Evolutionary conservation across 37 sponge, comb jelly and placozoan genomes (phyloP).

Genomic region (Aplysina aerophoba): DNA sequence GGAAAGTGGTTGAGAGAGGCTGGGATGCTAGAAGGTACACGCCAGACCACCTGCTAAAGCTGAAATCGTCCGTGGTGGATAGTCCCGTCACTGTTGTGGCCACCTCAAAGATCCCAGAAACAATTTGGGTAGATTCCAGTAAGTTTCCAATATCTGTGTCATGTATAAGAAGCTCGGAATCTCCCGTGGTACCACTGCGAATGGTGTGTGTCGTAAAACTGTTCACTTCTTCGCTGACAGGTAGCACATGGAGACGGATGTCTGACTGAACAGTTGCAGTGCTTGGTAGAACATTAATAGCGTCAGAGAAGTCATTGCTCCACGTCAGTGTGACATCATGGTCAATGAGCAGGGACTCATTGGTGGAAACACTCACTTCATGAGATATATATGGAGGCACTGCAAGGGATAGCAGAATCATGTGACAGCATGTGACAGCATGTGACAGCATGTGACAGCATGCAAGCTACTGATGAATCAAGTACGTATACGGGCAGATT

Average conservation of each 20-base stretch:
- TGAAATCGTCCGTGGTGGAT: background rate
- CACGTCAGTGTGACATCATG: background rate
- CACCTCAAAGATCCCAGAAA: background rate
- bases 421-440: too few relatives aligned
- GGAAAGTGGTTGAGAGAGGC: too few relatives aligned
- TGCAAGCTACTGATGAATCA: too few relatives aligned
- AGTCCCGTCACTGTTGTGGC: background rate
- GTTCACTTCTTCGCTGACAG: background rate
- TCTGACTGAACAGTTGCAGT: background rate
- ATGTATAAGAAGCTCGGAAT: background rate
- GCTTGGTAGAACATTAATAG: background rate
- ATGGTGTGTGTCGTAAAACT: background rate
- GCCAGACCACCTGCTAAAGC: constrained; percentile 10
- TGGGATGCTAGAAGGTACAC: background rate
- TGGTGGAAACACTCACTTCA: background rate
- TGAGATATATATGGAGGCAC: constrained; percentile 25
- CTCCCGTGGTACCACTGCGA: background rate
- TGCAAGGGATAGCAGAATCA: background rate
- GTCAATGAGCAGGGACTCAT: background rate
- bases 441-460: too few relatives aligned
- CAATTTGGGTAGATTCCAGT: background rate
- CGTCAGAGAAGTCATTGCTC: background rate
- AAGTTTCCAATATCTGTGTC: background rate
- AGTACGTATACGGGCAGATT: too few relatives aligned
- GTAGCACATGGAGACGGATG: background rate